Conservation (phyloP, 2,888 invertebrate genomes). For the Lasiommata megera region DNA sequence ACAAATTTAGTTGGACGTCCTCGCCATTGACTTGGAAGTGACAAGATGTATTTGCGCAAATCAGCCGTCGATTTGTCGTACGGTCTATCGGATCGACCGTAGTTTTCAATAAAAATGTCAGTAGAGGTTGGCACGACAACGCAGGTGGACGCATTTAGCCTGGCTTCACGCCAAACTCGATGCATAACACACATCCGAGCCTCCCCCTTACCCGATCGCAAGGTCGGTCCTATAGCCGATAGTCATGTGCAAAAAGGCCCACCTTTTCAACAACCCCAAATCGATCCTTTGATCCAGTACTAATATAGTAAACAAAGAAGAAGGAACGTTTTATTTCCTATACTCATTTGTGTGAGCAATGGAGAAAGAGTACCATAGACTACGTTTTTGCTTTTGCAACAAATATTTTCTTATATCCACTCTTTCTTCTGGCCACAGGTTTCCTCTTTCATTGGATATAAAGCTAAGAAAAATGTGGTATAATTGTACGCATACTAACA, state of each 20-base stretch:
- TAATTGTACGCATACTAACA: too few relatives aligned
- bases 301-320: too few relatives aligned
- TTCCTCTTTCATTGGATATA: too few relatives aligned
- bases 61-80: conserved; percentile 60
- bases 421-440: too few relatives aligned
- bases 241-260: conserved; percentile 26
- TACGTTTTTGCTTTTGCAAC: too few relatives aligned
- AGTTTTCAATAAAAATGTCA: conserved; percentile 79
- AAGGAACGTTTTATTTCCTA: too few relatives aligned
- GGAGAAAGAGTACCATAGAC: too few relatives aligned
- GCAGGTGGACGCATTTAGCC: conserved; percentile 70
- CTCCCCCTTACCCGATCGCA: conserved; percentile 56
- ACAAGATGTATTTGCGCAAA: conserved; percentile 70
- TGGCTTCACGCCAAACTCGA: conserved; percentile 65
- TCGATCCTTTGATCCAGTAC: neutral
- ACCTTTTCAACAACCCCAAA: neutral
- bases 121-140: conserved; percentile 65
- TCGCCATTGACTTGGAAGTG: conserved; percentile 78
- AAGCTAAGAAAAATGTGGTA: too few relatives aligned
- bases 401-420: too few relatives aligned
- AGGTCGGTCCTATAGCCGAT: conserved; percentile 62
- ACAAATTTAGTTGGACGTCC: conserved; percentile 69
- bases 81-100: conserved; percentile 63
- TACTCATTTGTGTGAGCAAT: too few relatives aligned
- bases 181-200: conserved; percentile 62